Evolutionary conservation across 2,888 invertebrate genomes (phyloP), one percentile per base, ranked within the genome.

Genomic region (Tholera decimalis): DNA sequence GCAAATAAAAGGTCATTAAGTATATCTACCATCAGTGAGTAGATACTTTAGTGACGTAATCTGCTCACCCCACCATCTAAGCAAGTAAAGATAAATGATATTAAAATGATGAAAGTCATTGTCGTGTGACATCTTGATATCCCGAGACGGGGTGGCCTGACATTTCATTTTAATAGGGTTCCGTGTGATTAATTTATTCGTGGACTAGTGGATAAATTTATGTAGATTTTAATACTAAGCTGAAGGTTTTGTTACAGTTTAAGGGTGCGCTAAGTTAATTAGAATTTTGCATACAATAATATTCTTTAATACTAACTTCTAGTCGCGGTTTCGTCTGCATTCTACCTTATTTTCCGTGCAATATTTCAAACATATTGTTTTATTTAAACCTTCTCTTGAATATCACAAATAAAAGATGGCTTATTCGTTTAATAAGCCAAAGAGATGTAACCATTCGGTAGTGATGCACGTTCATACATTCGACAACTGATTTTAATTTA

Each of bases 91-190:
- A 80, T 79, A 76, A 80, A 80, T 82, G 72, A 83, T 85, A 70
- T 86, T 83, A 78, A 80, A 83, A 86, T 87, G 82, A 84, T 84
- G 85, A 84, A 77, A 80, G 87, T 88, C 88, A 86, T 79, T 80
- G 65, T 65, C 64, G 65, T 63, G 65, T 54, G 81, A 75, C 75
- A 66, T 67, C 61, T 69, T 70, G 63, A 75, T 80, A 50, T 63
- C 20, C 35, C 39, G 58, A 50, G 47, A 69, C 51, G 56, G 72
- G 59, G 62, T 67, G 73, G 39, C 66, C 55, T 68, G 82, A 70
- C 66, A 59, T 77, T 80, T 68, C 47, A 60, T 61, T 77, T 63
- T 73, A 60, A 74, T 70, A 59, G 63, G 78, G 75, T 75, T 80
- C 80, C 68, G 59, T 62, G 43, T 67, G 80, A 73, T 68, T 69